phyloP scores from a whole-genome alignment of 2,113 vertebrate species.

The Hassar affinis region DNA sequence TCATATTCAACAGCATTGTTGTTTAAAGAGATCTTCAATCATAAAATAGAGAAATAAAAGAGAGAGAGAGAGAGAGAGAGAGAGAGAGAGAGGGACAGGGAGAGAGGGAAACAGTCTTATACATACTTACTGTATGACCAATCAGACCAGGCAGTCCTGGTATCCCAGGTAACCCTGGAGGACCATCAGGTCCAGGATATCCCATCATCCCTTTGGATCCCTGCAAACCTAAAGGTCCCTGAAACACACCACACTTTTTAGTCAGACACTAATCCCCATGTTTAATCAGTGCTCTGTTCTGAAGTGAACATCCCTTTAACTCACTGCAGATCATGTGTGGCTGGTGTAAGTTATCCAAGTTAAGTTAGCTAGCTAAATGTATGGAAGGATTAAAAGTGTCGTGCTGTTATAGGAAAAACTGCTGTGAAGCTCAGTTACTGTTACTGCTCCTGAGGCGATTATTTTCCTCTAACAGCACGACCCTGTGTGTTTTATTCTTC shows the following conservation, averaged over 20 bases:
- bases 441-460: no score
- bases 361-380: background rate
- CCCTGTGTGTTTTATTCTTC: background rate
- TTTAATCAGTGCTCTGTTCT: background rate
- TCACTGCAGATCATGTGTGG: background rate
- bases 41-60: no score
- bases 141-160: conserved; percentile 76
- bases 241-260: background rate
- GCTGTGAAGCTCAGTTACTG: background rate
- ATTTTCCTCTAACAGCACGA: background rate
- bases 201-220: conserved; percentile 80
- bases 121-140: conserved; percentile 56
- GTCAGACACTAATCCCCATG: conserved; percentile 54
- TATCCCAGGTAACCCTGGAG: conserved; percentile 79
- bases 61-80: no score
- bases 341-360: background rate
- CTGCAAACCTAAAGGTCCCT: conserved; percentile 80
- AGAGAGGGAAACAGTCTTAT: no score
- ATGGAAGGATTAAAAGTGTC: background rate
- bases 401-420: background rate
- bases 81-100: no score
- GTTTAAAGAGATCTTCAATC: no score
- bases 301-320: background rate
- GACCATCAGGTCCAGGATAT: conserved; percentile 79
- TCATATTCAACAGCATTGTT: conserved; percentile 5